phyloP scores from a whole-genome alignment of 2,113 vertebrate genomes.

The human region GRCh38 chr7:136353501-136354000 shows the following conservation, averaged over 20 bases:
- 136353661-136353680: not conserved
- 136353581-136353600: not conserved
- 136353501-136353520: not conserved
- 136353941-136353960: not conserved
- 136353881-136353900: not conserved
- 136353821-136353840: not conserved
- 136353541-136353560: not conserved
- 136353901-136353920: not conserved
- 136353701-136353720: not conserved
- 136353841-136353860: not conserved
- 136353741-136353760: not conserved
- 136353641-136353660: not conserved
- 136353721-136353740: not conserved
- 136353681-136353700: not conserved
- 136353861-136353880: not conserved
- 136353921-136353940: not conserved
- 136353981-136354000: not conserved
- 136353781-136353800: not conserved
- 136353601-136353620: not conserved
- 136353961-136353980: not conserved
- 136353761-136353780: not conserved
- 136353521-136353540: not conserved
- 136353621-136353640: constrained; percentile 26
- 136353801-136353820: not conserved
- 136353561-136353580: not conserved